Percentiles rank a stretch among this genome's conserved stretches.
These are phyloP conservation scores for Kryptolebias marmoratus DNA, from an alignment of 2,113 vertebrate genomes.

Conservation along the genomic window DNA sequence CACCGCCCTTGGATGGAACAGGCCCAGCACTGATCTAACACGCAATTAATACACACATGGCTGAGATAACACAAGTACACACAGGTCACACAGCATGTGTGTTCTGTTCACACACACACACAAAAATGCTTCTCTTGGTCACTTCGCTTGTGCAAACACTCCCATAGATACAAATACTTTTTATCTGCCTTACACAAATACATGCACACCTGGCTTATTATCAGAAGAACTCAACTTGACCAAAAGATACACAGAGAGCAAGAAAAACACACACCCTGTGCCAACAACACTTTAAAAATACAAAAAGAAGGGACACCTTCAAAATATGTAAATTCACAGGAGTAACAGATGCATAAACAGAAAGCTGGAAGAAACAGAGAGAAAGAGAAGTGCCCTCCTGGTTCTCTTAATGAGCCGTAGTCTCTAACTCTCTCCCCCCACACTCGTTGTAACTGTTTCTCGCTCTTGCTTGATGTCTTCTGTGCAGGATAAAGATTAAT, in stretches of 20 bases:
- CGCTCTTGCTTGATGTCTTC: constrained; percentile 48
- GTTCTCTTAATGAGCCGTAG: constrained; percentile 93
- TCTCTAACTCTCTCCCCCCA: constrained; percentile 85
- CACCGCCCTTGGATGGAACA: constrained; percentile 82
- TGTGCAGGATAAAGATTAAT: constrained; percentile 92
- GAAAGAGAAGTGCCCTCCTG: constrained; percentile 77
- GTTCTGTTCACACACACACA: constrained; percentile 20
- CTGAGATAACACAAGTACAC: constrained; percentile 83
- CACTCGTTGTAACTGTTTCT: constrained; percentile 61
- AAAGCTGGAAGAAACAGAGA: constrained; percentile 29
- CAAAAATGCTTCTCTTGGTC: constrained; percentile 71
- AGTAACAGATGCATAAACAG: constrained; percentile 57
- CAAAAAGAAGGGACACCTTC: constrained; percentile 30
- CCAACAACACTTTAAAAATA: constrained; percentile 33
- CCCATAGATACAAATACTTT: constrained; percentile 79
- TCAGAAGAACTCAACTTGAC: constrained; percentile 56
- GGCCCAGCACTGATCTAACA: constrained; percentile 90
- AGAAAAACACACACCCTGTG: constrained; percentile 40
- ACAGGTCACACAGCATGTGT: constrained; percentile 21
- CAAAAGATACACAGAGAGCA: constrained; percentile 32
- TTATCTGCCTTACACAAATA: constrained; percentile 76
- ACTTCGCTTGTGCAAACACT: constrained; percentile 83
- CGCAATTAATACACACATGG: constrained; percentile 95
- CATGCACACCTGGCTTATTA: constrained; percentile 18
- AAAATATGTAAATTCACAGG: constrained; percentile 38